Evolutionary conservation across 2,888 invertebrate genomes (phyloP).

Genomic region (Eristalis tenax): DNA sequence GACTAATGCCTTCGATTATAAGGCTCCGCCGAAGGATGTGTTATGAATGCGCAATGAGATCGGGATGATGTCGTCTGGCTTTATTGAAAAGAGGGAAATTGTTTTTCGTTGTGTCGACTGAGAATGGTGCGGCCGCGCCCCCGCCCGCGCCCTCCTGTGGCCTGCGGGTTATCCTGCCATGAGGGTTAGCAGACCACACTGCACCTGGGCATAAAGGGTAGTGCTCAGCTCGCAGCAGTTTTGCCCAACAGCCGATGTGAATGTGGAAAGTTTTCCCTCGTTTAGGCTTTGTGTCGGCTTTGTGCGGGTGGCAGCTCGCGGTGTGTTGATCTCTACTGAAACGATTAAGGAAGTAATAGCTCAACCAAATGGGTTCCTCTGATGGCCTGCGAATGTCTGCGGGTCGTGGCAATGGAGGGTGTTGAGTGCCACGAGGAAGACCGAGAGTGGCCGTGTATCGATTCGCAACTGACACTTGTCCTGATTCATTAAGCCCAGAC

Average conservation of each 20-base stretch:
- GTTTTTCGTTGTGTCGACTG: constrained; percentile 3
- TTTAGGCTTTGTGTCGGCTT: background rate
- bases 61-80: constrained; percentile 55
- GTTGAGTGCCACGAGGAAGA: background rate
- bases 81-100: constrained; percentile 63
- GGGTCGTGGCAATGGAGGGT: background rate
- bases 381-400: background rate
- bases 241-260: background rate
- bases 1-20: constrained; percentile 67
- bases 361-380: background rate
- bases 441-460: too few relatives aligned
- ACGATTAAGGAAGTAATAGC: background rate
- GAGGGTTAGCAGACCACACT: background rate
- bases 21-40: constrained; percentile 51
- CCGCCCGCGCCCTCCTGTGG: too few relatives aligned
- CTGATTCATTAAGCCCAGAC: too few relatives aligned
- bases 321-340: background rate
- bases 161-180: background rate
- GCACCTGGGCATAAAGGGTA: background rate
- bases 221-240: background rate
- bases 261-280: background rate
- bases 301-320: background rate
- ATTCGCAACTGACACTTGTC: too few relatives aligned
- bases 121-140: background rate
- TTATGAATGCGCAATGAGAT: constrained; percentile 67